Evolutionary conservation across 2,888 invertebrate genomes (phyloP).

Genomic region (Phyllotreta cruciferae): DNA sequence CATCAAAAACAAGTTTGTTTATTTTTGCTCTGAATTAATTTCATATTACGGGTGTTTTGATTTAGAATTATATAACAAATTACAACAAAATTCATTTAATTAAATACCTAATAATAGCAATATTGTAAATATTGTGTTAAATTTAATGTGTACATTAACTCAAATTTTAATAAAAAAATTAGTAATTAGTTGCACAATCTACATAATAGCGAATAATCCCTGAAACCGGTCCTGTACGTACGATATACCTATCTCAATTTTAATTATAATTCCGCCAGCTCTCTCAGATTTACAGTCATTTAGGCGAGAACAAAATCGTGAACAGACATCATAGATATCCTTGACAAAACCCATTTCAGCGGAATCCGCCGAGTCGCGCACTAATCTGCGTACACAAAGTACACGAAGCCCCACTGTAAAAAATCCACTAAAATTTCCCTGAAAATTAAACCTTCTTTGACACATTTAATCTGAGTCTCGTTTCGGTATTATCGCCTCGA

Average conservation of each 20-base stretch:
- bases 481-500: conserved; percentile 42
- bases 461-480: conserved; percentile 57
- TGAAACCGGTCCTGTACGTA: conserved; percentile 2
- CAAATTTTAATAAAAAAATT: too few relatives aligned
- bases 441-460: conserved; percentile 61
- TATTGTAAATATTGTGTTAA: too few relatives aligned
- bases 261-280: conserved; percentile 54
- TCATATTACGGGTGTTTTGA: too few relatives aligned
- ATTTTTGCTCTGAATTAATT: too few relatives aligned
- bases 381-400: conserved; percentile 53
- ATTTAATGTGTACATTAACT: too few relatives aligned
- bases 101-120: too few relatives aligned
- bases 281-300: conserved; percentile 56
- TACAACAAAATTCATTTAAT: too few relatives aligned
- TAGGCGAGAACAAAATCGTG: conserved; percentile 56
- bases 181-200: too few relatives aligned
- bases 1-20: too few relatives aligned
- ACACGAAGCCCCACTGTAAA: conserved; percentile 58
- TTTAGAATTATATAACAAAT: too few relatives aligned
- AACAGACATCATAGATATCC: conserved; percentile 54
- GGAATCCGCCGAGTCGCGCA: conserved; percentile 47
- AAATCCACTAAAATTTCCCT: conserved; percentile 61
- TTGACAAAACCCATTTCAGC: conserved; percentile 55
- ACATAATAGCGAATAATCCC: background rate
- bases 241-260: conserved; percentile 49